Evolutionary conservation across 1,140 invertebrate genomes (phyloP), one percentile per base, ranked within the genome.

Genomic region (Thalassaphorura encarpata): DNA sequence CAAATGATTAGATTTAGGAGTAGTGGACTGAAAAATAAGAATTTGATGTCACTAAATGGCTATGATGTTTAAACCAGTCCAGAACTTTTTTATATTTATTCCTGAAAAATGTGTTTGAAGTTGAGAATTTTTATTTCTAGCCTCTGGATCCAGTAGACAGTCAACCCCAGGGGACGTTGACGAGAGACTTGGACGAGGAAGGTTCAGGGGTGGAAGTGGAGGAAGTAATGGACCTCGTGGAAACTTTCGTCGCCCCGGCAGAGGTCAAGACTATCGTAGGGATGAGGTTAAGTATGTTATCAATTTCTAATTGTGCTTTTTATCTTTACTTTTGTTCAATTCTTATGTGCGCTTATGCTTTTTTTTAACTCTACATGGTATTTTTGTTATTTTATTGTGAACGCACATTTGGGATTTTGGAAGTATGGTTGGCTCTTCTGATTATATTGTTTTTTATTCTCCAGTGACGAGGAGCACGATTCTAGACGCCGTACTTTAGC

Each of bases 111-210:
- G 6, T 47, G 8, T 18, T 47, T 47, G 33, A n/a, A 36, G n/a
- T 36, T 11, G 8, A 36, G 8, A 11, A 36, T 11, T 36, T 47
- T 23, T 26, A 6, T 11, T 19, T 26, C 21, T 26, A 26, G 45
- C 21, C 19, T 27, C 19, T 26, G 28, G 28, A 13, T 47, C 48
- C 3, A 51, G 48, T 51, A 26, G 48, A 8, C 48, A 51, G 48
- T 51, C 48, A 24, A 51, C 48, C 6, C 48, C 48, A 11, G 48
- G 48, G 3, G 48, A 51, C 18, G 21, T 39, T 11, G 48, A 51
- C 8, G 48, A 51, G 4, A 21, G 48, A 5, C 3, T 51, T 36
- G 21, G 48, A 39, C 48, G 48, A 4, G 48, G 48, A 19, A 26
- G 48, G 21, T 33, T 33, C 48, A 4, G 48, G 21, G 48, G 48